Evolutionary conservation across 2,888 invertebrate species (phyloP), one percentile per base, ranked within the genome.

Genomic region (Rhagonycha lutea): DNA sequence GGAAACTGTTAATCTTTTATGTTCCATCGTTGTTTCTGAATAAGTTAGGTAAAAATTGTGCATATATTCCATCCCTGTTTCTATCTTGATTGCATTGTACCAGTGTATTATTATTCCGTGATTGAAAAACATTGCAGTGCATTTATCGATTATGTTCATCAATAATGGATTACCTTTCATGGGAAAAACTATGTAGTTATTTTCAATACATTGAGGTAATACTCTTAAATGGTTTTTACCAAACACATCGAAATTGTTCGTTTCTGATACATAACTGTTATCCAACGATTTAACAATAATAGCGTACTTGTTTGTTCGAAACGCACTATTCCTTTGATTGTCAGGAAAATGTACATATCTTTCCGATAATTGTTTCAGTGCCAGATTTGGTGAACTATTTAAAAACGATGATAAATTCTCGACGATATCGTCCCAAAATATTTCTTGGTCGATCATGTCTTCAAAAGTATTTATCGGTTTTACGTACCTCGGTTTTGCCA

Each of bases 201-300:
- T 10, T 23, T 61, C 70, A 4, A 80, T 67, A 72, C 81, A 82
- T 14, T 77, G 71, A 2, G 72, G 74, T 32, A 82, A 65, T 8
- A 79, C 18, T 29, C 76, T 79, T 73, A 81, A 62, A 28, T 82
- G 72, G 4, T 0, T 72, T 76, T 72, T 74, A 14, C 77, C 79
- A 68, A 78, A 80, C 14, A 74, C 74, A 67, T 81, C 81, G 11
- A 82, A 68, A 14, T 73, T 76, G 32, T 80, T 79, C 10, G 76
- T 74, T 18, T 80, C 73, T 60, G 72, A 72, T 9, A 79, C 69
- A 24, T 76, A 80, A 11, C 68, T 65, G 10, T 75, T 26, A n/a
- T 70, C 26, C n/a, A 78, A 61, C 1, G 71, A 23, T 29, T 79
- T 78, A 11, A 78, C 78, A 11, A 81, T 26, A 62, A 79, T 62